These are phyloP conservation scores for Danio aesculapii DNA, from an alignment of 2,797 vertebrate species.

Conservation along the genomic window DNA sequence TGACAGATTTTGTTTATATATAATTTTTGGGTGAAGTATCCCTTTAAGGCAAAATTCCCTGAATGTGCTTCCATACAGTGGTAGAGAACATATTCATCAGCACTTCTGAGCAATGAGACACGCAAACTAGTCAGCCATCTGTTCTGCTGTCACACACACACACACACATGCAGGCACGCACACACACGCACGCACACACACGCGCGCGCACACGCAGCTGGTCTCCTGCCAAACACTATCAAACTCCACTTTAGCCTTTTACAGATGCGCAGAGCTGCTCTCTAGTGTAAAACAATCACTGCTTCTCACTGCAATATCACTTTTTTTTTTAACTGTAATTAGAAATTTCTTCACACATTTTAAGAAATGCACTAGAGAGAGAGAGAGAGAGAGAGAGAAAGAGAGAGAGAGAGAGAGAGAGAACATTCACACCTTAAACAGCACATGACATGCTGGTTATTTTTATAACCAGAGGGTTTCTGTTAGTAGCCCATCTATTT, in stretches of 20 bases:
- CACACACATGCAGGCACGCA: neutral
- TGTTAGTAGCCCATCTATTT: neutral
- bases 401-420: neutral
- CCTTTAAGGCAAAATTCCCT: conserved; percentile 3
- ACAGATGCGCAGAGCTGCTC: neutral
- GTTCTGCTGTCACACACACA: conserved; percentile 27
- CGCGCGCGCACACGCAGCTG: neutral
- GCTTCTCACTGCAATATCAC: neutral
- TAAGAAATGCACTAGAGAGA: neutral
- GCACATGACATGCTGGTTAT: neutral
- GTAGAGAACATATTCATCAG: conserved; percentile 34
- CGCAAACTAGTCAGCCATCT: conserved; percentile 29
- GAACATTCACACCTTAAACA: neutral
- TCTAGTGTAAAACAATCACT: neutral
- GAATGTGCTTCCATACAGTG: conserved; percentile 25
- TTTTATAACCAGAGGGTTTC: neutral
- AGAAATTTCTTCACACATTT: neutral
- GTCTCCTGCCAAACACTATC: neutral
- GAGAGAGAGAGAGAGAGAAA: no score
- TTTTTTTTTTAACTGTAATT: neutral
- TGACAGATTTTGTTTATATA: no score
- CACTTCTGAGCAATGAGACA: conserved; percentile 35
- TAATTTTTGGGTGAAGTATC: no score
- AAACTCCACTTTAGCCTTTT: conserved; percentile 18
- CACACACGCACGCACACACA: conserved; percentile 11